phyloP scores from a whole-genome alignment of 2,797 vertebrate species.

The Steatocranus sp. region DNA sequence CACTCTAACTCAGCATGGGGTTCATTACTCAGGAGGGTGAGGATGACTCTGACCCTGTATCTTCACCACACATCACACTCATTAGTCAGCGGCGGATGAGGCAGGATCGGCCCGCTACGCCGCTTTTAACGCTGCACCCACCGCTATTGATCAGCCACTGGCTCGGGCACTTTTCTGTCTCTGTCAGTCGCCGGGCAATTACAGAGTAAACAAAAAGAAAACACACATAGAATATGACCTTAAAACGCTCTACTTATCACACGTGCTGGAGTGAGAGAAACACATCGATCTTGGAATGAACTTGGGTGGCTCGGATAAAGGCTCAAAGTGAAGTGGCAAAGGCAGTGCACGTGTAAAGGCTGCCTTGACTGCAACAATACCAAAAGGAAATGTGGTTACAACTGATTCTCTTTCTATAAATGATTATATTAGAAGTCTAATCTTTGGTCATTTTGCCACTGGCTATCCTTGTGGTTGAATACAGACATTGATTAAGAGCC shows the following conservation, averaged over 20 bases:
- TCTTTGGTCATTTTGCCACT: not conserved
- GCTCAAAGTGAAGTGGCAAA: not conserved
- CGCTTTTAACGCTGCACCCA: slow-evolving; percentile 12
- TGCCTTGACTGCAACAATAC: not conserved
- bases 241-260: slow-evolving; percentile 70
- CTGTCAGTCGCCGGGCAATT: slow-evolving; percentile 69
- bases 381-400: not conserved
- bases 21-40: slow-evolving; percentile 72
- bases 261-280: not conserved
- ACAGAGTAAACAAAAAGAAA: slow-evolving; percentile 61
- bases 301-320: not conserved
- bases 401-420: not conserved
- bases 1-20: slow-evolving; percentile 52
- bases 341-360: not conserved
- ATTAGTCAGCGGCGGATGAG: slow-evolving; percentile 67
- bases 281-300: not conserved
- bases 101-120: slow-evolving; percentile 8
- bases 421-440: not conserved
- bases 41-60: slow-evolving; percentile 51
- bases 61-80: slow-evolving; percentile 54
- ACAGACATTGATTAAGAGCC: not conserved
- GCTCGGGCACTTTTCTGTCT: slow-evolving; percentile 62
- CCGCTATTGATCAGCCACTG: slow-evolving; percentile 56
- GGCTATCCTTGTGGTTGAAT: not conserved
- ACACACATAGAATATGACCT: slow-evolving; percentile 45